Base-by-base conservation (phyloP, 2,888 invertebrate genomes). In the Girardia tigrina region DNA sequence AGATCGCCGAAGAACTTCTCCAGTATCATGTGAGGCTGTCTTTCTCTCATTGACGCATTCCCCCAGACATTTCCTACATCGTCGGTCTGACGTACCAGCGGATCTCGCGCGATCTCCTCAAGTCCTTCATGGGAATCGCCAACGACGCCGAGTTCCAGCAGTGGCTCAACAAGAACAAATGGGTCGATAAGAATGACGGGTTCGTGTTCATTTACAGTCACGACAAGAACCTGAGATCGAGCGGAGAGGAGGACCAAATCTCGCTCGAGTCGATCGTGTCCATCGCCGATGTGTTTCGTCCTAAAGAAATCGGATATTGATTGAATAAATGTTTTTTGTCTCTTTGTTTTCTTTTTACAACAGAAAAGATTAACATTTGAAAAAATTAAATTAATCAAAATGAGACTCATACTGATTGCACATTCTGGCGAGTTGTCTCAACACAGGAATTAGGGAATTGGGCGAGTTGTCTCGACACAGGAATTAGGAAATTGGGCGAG, bases 131-230 rank as follows among this genome's bases (percentile, higher is more conserved):
- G 56, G 56, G 56, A 56, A 56, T 56, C 23, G 56, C 56, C 4
- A 56, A 56, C 23, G 56, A 56, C 2, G n/a, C n/a, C 56, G 56
- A 56, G 23, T 56, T 56, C 56, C 56, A 56, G 56, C n/a, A 56
- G 23, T 56, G 56, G 56, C n/a, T 56, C 20, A n/a, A 4, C n/a
- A 56, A 56, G 56, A 56, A 56, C 56, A 23, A 23, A 6, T 56
- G 56, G 56, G 23, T 56, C 8, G 56, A 56, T 56, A 56, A 56
- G 56, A 56, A 56, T 23, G 56, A 56, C 23, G 56, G 56, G 2
- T 56, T 12, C n/a, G 56, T 56, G 56, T 56, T 56, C n/a, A 56
- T 56, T 56, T 56, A 23, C n/a, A 56, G 56, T n/a, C 56, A 56
- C n/a, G 56, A 56, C 4, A 56, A 56, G 56, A 56, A 56, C n/a